Base-by-base conservation (phyloP, 2,888 invertebrate genomes). In the Prosapia bicincta region DNA sequence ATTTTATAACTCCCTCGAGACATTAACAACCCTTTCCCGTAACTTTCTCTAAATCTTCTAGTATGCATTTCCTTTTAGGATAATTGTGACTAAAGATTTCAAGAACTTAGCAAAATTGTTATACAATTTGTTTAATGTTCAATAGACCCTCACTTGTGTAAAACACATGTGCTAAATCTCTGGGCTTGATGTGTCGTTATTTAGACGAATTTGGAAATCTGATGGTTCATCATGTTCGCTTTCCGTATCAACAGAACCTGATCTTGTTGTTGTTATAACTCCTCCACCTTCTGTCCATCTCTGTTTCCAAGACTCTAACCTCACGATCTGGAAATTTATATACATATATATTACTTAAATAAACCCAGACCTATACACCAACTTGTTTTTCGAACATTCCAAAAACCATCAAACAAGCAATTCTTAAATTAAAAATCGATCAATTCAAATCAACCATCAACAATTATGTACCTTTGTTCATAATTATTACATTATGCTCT, bases 291-390 rank as follows among this genome's bases (percentile, higher is more conserved):
- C 84, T 66, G 83, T 83, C 83, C 84, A 83, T 25, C 84, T 83
- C 78, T 85, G 83, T 79, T 85, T 89, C 88, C 90, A 90, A 78
- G 89, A 89, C 83, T 92, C 91, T 85, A 92, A 85, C 85, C 92
- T 91, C 90, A 92, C 89, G 88, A 92, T 89, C 92, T 92, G 85
- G 10, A 80, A 78, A 6, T 9, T 6, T 5, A 30, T 9, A 30
- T 30, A 6, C 30, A 30, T 30, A 30, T 30, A 9, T 9, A 30
- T 30, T 30, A 30, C 30, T 30, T 30, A 30, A 30, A 6, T 30
- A 69, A 71, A 69, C 13, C 10, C 13, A 38, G 9, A 38, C 13
- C 13, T 38, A 38, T 13, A 38, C 9, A 38, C 9, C 13, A 38
- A 13, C 9, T 13, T 38, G 9, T 38, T 13, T 38, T 38, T 38